A percentile compares a stretch with the other conserved stretches of the same genome.
phyloP scores from a whole-genome alignment of 2,113 vertebrate genomes.

The Telmatochromis brichardi region DNA sequence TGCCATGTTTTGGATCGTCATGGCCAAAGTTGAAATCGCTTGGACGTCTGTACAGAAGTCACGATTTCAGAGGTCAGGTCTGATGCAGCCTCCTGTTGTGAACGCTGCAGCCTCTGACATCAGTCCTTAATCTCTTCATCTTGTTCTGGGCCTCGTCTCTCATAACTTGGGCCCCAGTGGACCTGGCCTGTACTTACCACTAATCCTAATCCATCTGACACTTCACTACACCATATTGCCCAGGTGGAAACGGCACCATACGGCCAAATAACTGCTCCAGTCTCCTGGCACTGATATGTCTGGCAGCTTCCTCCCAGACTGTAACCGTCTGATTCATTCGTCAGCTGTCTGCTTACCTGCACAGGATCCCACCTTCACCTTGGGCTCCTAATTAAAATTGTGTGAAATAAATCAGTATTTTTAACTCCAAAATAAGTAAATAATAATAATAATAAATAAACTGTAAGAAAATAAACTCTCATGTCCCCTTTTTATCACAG shows the following conservation, averaged over 20 bases:
- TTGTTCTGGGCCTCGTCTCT: conserved; percentile 28
- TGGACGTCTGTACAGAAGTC: not conserved
- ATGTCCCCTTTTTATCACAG: not conserved
- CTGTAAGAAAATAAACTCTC: too few species aligned
- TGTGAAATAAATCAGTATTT: not conserved
- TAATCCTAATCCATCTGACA: conserved; percentile 67
- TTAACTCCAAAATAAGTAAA: not conserved
- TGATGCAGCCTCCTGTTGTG: not conserved
- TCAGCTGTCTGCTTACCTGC: not conserved
- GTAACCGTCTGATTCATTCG: not conserved
- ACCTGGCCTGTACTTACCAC: conserved; percentile 26
- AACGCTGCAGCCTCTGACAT: conserved; percentile 20
- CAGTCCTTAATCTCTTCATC: conserved; percentile 57
- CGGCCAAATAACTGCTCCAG: conserved; percentile 22
- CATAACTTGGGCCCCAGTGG: conserved; percentile 8
- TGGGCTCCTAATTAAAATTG: not conserved
- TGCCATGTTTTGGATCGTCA: not conserved
- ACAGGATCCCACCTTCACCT: not conserved
- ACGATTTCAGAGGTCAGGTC: not conserved
- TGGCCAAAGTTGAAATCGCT: not conserved
- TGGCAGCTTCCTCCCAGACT: not conserved
- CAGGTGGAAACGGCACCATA: conserved; percentile 47
- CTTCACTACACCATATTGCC: conserved; percentile 45
- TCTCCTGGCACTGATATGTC: conserved; percentile 15
- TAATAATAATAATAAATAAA: not conserved